Evolutionary conservation across 2,797 vertebrate genomes (phyloP), one percentile per base, ranked within the genome.

Genomic region (Anniella stebbinsi): DNA sequence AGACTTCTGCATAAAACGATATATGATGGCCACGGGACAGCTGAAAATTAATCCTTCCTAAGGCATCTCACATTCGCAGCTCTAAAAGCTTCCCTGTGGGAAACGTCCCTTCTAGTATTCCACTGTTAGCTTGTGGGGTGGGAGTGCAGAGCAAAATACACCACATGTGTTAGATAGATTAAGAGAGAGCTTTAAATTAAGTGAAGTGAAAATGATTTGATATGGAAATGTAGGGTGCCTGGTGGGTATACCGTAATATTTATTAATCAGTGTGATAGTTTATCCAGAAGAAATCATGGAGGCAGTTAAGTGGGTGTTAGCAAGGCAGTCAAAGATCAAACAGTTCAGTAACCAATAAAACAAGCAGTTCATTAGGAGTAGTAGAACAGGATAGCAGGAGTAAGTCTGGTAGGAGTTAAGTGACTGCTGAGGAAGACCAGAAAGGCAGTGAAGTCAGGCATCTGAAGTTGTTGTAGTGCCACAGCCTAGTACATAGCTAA

Each of bases 341-440:
- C 28, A 90, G 63, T 33, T 63, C 84, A 89, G 54, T 78, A 89
- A 84, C 83, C 38, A 90, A n/a, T 41, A 77, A 60, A 76, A 83
- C 75, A 41, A 2, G 2, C 86, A 76, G 36, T 51, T 92, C 87
- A 90, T 90, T 88, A 87, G 78, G 48, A 89, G 83, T 3, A 87
- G 88, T 89, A 87, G 67, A 87, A 15, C 30, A 54, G 54, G 45
- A 51, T 30, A 91, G 83, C 76, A 80, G 57, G 81, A 78, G 10
- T 72, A 69, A 93, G 30, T 90, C 10, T 48, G 51, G n/a, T 54
- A 87, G 82, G 85, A 70, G 28, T 91, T 76, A 86, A 92, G 86
- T 88, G 0, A 28, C 45, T 73, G 83, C 69, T 83, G 87, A 25
- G 21, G 57, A 1, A 45, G 87, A 88, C 28, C 25, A 87, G 91